phyloP scores from a whole-genome alignment of 2,113 vertebrate genomes.

The Eudyptes chrysolophus region DNA sequence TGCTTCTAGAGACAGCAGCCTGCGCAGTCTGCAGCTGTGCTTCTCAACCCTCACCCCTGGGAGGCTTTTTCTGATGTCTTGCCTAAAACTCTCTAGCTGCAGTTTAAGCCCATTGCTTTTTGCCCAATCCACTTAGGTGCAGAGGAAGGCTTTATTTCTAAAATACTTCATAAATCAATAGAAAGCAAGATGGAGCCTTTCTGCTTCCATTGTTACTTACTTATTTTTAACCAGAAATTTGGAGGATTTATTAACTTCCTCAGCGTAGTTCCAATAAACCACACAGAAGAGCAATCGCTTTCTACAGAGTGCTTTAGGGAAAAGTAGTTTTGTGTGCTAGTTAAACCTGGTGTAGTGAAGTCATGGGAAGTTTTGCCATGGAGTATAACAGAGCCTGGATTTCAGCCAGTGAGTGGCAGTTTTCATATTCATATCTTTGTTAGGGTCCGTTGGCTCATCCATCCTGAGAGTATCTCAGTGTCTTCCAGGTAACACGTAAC shows the following conservation, averaged over 20 bases:
- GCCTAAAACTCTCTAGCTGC: not conserved
- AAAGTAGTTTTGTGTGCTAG: not conserved
- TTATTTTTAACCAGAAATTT: conserved; percentile 49
- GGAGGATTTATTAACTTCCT: conserved; percentile 48
- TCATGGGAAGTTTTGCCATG: not conserved
- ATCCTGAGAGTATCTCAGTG: not conserved
- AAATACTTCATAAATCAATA: conserved; percentile 55
- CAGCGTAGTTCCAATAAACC: not conserved
- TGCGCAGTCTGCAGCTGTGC: not conserved
- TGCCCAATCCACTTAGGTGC: conserved; percentile 6
- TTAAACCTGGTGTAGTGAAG: conserved; percentile 4
- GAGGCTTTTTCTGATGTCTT: not conserved
- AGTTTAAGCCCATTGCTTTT: not conserved
- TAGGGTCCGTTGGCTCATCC: not conserved
- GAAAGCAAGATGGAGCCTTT: conserved; percentile 27
- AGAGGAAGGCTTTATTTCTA: conserved; percentile 48
- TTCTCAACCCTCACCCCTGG: not conserved
- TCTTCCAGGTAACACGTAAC: not conserved
- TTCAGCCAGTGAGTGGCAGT: not conserved
- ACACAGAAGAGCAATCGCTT: conserved; percentile 41
- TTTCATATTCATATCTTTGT: not conserved
- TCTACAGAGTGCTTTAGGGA: conserved; percentile 5
- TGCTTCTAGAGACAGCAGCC: not conserved
- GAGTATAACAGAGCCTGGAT: not conserved
- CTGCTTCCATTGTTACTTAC: conserved; percentile 38